phyloP scores from a whole-genome alignment of 2,113 vertebrate genomes.

The Bufo bufo region DNA sequence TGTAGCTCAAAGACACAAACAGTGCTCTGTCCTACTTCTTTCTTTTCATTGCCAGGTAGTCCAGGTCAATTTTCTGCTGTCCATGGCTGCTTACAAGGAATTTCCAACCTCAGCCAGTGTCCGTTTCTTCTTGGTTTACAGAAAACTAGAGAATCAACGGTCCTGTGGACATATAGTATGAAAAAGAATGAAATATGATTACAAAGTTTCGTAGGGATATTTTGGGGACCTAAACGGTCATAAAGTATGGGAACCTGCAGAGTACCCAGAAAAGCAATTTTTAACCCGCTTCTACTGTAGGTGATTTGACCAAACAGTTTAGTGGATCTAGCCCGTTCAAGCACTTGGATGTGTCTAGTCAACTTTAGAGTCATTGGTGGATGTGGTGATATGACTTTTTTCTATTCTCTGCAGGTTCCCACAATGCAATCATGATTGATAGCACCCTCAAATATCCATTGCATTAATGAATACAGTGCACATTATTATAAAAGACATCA shows the following conservation, averaged over 20 bases:
- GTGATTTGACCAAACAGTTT: not conserved
- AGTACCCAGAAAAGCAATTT: not conserved
- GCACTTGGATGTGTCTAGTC: not conserved
- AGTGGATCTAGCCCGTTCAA: not conserved
- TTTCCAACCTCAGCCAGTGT: not conserved
- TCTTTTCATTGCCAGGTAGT: not conserved
- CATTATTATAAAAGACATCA: not conserved
- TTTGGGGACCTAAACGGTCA: not conserved
- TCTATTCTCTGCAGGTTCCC: too few species aligned
- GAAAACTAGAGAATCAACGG: slow-evolving; percentile 68
- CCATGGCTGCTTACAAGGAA: not conserved
- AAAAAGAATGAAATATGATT: not conserved
- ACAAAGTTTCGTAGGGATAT: not conserved
- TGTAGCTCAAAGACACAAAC: slow-evolving; percentile 68
- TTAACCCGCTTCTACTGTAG: not conserved
- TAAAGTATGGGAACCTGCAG: not conserved
- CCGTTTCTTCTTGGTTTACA: not conserved
- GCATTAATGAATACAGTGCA: not conserved
- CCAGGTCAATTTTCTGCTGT: not conserved
- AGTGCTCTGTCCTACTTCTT: slow-evolving; percentile 56
- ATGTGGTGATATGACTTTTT: not conserved
- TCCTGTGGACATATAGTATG: slow-evolving; percentile 66
- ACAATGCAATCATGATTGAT: not conserved
- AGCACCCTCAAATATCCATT: not conserved
- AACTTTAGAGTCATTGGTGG: not conserved